Conservation (phyloP, 2,113 vertebrate genomes). For the Semnornis frantzii region DNA sequence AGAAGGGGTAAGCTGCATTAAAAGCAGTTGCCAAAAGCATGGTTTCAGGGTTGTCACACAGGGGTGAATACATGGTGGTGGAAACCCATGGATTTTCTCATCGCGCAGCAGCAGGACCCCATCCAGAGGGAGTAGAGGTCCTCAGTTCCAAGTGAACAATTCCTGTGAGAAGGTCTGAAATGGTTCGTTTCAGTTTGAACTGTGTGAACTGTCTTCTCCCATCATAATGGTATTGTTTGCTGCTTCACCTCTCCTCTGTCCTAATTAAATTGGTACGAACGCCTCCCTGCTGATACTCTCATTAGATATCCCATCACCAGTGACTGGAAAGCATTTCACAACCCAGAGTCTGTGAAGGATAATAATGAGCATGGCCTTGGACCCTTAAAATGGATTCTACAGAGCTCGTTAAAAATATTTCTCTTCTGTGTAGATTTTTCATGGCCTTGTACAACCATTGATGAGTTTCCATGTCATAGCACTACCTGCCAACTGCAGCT, state of each 20-base stretch:
- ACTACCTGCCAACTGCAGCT: not conserved
- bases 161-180: not conserved
- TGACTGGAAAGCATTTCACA: no score
- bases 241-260: not conserved
- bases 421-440: not conserved
- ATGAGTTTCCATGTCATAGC: not conserved
- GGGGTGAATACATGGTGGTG: not conserved
- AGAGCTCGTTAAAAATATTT: not conserved
- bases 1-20: not conserved
- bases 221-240: not conserved
- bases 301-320: not conserved
- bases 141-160: not conserved
- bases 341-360: not conserved
- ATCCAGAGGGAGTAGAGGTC: not conserved
- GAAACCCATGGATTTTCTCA: not conserved
- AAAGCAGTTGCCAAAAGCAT: not conserved
- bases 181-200: not conserved
- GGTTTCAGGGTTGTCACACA: not conserved
- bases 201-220: not conserved
- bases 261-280: not conserved
- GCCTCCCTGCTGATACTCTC: not conserved
- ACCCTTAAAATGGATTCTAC: not conserved
- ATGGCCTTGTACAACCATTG: not conserved
- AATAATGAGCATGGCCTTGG: not conserved
- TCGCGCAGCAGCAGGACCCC: not conserved